Base-by-base conservation (phyloP, 2,888 invertebrate genomes). In the Selenia dentaria region DNA sequence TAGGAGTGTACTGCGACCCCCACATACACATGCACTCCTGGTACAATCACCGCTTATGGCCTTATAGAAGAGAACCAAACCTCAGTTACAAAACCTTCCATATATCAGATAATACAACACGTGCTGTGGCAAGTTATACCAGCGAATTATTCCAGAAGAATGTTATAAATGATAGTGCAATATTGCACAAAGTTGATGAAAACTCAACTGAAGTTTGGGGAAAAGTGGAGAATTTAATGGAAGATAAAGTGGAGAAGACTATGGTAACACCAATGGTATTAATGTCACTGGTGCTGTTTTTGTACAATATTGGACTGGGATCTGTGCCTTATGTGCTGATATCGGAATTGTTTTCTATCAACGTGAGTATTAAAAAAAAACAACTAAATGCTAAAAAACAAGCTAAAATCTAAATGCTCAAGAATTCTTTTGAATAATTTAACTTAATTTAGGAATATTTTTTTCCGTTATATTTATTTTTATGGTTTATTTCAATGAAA, bases 261-360 rank as follows among this genome's bases (percentile, higher is more conserved):
- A 67, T 88, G 36, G 84, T 84, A 79, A 69, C 81, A 3, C 86
- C 89, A 0, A 75, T 85, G n/a, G 63, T 78, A 16, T 51, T 90
- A 56, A 47, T 90, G 35, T 90, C 90, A 1, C 40, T 76, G 35
- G 79, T 83, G 33, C 55, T 89, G 26, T 90, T 90, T 61, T 63
- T 90, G 46, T 90, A 86, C 59, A 90, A 90, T 46, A 79, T 89
- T 34, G 90, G 90, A 31, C 69, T 90, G 59, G 90, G 90, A 50
- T 88, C 90, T 6, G 84, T 90, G 72, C 90, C 90, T 76, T 89
- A 80, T 59, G 87, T 90, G 18, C 68, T 90, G 43, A 77, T 88
- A 46, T 80, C 88, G 13, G 90, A 90, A 37, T 53, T 89, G 39
- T 90, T 90, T 74, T 65, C 82, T 27, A 73, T 83, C 8, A 81